Evolutionary conservation across 1,140 invertebrate species (phyloP).

Genomic region (Drosophila navojoa): DNA sequence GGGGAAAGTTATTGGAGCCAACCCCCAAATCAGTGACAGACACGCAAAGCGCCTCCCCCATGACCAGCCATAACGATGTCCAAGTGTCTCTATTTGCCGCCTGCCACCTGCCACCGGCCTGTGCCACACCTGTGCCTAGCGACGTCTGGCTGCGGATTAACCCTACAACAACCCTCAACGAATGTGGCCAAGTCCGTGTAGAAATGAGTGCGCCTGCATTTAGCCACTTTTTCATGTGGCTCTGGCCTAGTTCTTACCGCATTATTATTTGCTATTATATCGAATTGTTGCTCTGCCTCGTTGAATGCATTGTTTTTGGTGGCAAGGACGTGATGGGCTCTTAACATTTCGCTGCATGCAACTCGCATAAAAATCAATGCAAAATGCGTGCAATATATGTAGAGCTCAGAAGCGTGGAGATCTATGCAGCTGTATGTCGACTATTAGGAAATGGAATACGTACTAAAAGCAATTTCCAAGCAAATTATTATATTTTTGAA

Average conservation of each 20-base stretch:
- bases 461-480: neutral
- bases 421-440: neutral
- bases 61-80: conserved; percentile 2
- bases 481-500: too few species aligned
- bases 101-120: neutral
- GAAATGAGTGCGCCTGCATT: conserved; percentile 41
- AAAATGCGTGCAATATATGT: conserved; percentile 26
- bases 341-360: conserved; percentile 39
- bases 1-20: conserved; percentile 48
- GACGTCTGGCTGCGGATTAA: conserved; percentile 59
- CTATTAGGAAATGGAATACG: neutral
- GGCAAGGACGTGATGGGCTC: conserved; percentile 53
- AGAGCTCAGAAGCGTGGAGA: too few species aligned
- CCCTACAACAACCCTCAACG: conserved; percentile 27
- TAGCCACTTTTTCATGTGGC: conserved; percentile 42
- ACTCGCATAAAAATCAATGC: conserved; percentile 35
- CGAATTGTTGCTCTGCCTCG: conserved; percentile 18
- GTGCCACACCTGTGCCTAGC: conserved; percentile 37
- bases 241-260: conserved; percentile 59
- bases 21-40: conserved; percentile 64
- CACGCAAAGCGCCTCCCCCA: conserved; percentile 43
- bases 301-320: conserved; percentile 25
- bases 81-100: conserved; percentile 24
- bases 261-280: conserved; percentile 71
- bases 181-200: conserved; percentile 36